Base-by-base conservation (phyloP, 2,797 vertebrate species). In the Pyrrhura leucotis region DNA sequence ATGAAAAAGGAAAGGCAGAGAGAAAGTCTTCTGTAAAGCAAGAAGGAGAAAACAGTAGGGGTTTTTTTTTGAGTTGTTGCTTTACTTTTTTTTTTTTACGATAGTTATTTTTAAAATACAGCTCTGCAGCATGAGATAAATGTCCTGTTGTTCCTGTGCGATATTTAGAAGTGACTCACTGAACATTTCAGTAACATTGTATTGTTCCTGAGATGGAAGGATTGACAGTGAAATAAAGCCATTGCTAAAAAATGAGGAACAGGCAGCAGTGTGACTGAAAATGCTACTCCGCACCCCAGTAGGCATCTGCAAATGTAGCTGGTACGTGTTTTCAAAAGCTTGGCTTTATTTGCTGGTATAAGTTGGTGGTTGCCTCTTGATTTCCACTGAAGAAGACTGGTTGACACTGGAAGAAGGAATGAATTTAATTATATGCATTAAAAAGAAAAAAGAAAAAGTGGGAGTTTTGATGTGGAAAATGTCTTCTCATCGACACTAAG, bases 161-260 rank as follows among this genome's bases (percentile, higher is more conserved):
- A 73, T 81, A 63, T 89, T 92, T 95, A 73, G 53, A 84, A 89
- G 47, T 84, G 87, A 81, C 83, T 89, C 69, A 58, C 73, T 80
- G 72, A 88, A 78, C 89, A 86, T 78, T 93, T 92, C 91, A 89
- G 62, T 72, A 84, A 42, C 29, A 69, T 72, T 93, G 31, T 69
- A 89, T 85, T 96, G 76, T 85, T 93, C 59, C 47, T 80, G 66
- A 83, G 81, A 78, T 72, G 73, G 90, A 89, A 74, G 68, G 23
- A 80, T 50, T 62, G 82, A 90, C 72, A 80, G 48, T n/a, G 53
- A 87, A 87, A 93, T 21, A 87, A 31, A 96, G 21, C 19, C 53
- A 50, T 51, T 20, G 11, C 79, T 91, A 53, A 89, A 89, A 87
- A 95, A 83, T 63, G 35, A 83, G 73, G 63, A 92, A 48, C 8